These are phyloP conservation scores for Gonatopus flavifemur DNA, from an alignment of 1,140 invertebrate genomes.

Conservation along the genomic window DNA sequence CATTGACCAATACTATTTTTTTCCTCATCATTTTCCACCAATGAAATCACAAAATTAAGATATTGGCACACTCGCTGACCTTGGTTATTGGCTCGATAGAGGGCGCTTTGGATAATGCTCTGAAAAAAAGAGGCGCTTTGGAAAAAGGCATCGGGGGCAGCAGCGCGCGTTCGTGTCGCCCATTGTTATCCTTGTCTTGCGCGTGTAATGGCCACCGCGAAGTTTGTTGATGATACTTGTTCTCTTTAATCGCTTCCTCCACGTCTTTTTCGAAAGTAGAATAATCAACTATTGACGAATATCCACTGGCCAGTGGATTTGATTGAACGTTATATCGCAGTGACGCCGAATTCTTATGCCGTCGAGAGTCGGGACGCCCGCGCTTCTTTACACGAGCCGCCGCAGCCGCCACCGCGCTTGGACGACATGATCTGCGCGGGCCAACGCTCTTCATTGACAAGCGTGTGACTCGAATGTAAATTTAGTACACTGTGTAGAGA, in stretches of 20 bases:
- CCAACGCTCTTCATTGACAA: conserved; percentile 38
- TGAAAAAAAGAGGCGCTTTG: conserved; percentile 23
- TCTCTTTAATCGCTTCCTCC: conserved; percentile 23
- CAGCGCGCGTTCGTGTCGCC: conserved; percentile 35
- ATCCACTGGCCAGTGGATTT: not conserved
- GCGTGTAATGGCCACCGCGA: conserved; percentile 45
- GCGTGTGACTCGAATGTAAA: conserved; percentile 21
- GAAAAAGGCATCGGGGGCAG: conserved; percentile 24
- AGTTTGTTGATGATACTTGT: conserved; percentile 39
- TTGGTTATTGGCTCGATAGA: conserved; percentile 27
- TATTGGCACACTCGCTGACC: too few species aligned
- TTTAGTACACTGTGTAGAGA: not conserved
- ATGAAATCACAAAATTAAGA: too few species aligned
- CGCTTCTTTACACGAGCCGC: conserved; percentile 20
- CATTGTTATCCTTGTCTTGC: conserved; percentile 51
- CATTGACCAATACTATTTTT: too few species aligned
- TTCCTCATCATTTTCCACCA: too few species aligned
- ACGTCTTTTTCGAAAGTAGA: not conserved
- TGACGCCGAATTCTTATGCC: conserved; percentile 29
- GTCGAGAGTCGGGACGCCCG: conserved; percentile 15
- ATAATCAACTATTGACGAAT: conserved; percentile 1
- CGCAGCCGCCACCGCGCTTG: conserved; percentile 27
- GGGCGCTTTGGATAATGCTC: conserved; percentile 21
- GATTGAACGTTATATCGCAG: not conserved
- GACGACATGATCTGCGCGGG: conserved; percentile 41